phyloP scores from a whole-genome alignment of 2,113 vertebrate species.

The Scomber colias region DNA sequence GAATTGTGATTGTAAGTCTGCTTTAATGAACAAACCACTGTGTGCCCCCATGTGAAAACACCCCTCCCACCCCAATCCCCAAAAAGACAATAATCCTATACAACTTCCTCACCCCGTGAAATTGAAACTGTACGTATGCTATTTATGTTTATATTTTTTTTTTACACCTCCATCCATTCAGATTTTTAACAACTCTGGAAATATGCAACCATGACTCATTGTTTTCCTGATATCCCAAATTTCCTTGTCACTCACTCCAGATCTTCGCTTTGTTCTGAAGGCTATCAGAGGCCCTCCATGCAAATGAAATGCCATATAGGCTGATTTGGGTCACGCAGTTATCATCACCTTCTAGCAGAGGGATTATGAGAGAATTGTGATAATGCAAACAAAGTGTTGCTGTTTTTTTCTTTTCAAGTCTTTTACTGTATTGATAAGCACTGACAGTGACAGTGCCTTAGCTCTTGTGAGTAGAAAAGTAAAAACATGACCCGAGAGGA shows the following conservation, averaged over 20 bases:
- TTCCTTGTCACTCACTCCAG: slow-evolving; percentile 7
- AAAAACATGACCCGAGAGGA: slow-evolving; percentile 70
- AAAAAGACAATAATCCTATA: slow-evolving; percentile 6
- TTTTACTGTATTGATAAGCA: slow-evolving; percentile 54
- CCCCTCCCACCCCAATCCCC: not conserved
- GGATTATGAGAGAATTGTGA: slow-evolving; percentile 41
- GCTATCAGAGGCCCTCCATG: slow-evolving; percentile 21
- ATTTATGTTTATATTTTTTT: not conserved
- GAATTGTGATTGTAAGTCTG: slow-evolving; percentile 69
- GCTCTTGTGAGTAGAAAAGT: slow-evolving; percentile 75
- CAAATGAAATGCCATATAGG: not conserved
- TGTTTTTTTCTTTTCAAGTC: slow-evolving; percentile 42
- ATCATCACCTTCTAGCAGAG: slow-evolving; percentile 9
- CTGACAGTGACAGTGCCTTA: slow-evolving; percentile 57
- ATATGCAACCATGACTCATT: not conserved
- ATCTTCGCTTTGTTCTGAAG: slow-evolving; percentile 19
- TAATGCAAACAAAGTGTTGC: slow-evolving; percentile 34
- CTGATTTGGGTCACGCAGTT: too few relatives aligned
- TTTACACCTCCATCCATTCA: slow-evolving; percentile 10
- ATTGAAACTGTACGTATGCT: slow-evolving; percentile 12
- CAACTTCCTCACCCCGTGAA: slow-evolving; percentile 4
- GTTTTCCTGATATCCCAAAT: not conserved
- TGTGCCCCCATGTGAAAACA: slow-evolving; percentile 45
- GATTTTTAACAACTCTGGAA: slow-evolving; percentile 21
- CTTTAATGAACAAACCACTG: slow-evolving; percentile 47